Conservation (phyloP, 2,797 vertebrate genomes). For the Lutjanus argentimaculatus region DNA sequence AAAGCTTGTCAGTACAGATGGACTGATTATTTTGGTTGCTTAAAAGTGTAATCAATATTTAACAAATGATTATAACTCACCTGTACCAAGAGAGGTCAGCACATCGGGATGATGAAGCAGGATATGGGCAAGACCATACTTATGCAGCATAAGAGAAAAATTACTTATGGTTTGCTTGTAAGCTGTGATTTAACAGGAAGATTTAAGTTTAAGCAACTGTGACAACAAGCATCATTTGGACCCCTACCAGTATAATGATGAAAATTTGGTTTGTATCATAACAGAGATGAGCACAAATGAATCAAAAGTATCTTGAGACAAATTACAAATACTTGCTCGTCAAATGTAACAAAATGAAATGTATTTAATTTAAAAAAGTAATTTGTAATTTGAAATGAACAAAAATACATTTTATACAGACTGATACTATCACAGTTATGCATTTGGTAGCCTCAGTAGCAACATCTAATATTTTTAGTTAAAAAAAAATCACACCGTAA, state of each 20-base stretch:
- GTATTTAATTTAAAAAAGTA: no score
- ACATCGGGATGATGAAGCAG: neutral
- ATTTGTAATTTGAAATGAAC: no score
- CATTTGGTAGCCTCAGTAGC: no score
- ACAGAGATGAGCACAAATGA: no score
- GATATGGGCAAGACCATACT: neutral
- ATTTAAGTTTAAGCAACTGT: neutral
- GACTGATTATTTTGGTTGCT: constrained; percentile 35
- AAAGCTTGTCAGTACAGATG: constrained; percentile 39
- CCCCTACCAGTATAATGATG: neutral
- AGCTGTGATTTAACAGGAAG: neutral
- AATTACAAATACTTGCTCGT: no score
- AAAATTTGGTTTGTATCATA: neutral
- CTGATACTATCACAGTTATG: no score
- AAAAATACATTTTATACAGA: no score
- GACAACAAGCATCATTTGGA: neutral
- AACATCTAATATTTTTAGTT: no score
- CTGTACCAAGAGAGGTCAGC: neutral
- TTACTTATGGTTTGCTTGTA: neutral
- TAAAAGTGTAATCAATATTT: constrained; percentile 52
- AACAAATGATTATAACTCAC: constrained; percentile 22
- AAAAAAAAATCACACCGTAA: no score
- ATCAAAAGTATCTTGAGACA: no score
- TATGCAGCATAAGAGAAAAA: neutral
- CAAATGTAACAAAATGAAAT: no score